A percentile compares a stretch with the other conserved stretches of the same genome.
phyloP scores from a whole-genome alignment of 2,113 vertebrate genomes.

The Phasianus colchicus region DNA sequence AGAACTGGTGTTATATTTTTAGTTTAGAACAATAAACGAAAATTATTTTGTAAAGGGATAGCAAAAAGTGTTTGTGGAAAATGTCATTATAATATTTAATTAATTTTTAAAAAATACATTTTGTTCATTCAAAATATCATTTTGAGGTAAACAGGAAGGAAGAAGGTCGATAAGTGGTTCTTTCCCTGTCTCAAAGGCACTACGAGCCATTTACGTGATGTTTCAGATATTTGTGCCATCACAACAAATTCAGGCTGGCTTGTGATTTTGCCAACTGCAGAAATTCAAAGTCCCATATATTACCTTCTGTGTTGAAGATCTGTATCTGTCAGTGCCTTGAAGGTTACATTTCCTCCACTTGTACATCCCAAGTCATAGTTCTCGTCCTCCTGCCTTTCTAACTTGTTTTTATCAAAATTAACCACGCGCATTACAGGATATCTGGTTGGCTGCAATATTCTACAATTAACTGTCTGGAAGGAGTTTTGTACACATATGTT shows the following conservation, averaged over 20 bases:
- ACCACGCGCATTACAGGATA: conserved; percentile 40
- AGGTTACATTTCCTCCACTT: background rate
- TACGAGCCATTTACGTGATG: background rate
- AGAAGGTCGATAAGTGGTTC: background rate
- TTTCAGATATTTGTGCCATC: background rate
- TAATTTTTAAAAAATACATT: background rate
- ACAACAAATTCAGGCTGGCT: background rate
- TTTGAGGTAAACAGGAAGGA: background rate
- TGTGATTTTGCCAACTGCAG: background rate
- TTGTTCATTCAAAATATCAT: background rate
- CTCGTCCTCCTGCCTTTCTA: background rate
- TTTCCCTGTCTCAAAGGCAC: background rate
- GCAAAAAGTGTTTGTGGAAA: background rate
- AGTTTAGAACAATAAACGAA: background rate
- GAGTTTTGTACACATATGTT: conserved; percentile 50
- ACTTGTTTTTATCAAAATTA: background rate
- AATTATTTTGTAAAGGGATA: background rate
- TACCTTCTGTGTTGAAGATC: background rate
- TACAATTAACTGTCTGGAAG: conserved; percentile 25
- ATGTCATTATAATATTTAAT: background rate
- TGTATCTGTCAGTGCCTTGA: background rate
- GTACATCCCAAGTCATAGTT: background rate
- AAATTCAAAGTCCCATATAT: too few relatives aligned
- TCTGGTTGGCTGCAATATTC: conserved; percentile 46
- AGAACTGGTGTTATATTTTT: background rate